Percentiles rank a stretch among this genome's conserved stretches.
Evolutionary conservation across 1,140 invertebrate species (phyloP).

Genomic region (Adelges cooleyi): DNA sequence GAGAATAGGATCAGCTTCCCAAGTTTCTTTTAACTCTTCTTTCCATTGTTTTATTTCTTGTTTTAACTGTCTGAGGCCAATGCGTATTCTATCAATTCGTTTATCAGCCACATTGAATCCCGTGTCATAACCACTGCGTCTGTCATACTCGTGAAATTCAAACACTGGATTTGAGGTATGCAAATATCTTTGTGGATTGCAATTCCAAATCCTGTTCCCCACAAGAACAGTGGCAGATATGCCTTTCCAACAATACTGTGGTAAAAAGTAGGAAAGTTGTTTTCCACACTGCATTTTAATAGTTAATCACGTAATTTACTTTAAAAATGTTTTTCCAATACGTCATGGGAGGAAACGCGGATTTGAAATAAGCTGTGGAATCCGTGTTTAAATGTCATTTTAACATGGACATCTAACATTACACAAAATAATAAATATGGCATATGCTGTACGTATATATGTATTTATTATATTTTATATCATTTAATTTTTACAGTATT

Average conservation of each 20-base stretch:
- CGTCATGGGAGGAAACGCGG: no score
- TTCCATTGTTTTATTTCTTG: slow-evolving; percentile 52
- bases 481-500: no score
- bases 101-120: neutral
- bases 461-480: no score
- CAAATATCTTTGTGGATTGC: neutral
- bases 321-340: no score
- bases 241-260: neutral
- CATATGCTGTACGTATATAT: no score
- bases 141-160: slow-evolving; percentile 4
- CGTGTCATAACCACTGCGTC: slow-evolving; percentile 1
- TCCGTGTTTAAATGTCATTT: no score
- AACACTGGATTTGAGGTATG: neutral
- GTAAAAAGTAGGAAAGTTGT: no score
- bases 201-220: neutral
- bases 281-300: no score
- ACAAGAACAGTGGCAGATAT: neutral
- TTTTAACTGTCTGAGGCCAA: slow-evolving; percentile 51
- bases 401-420: no score
- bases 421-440: no score
- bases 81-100: neutral
- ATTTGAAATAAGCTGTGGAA: no score
- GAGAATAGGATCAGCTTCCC: slow-evolving; percentile 48
- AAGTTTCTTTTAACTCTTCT: slow-evolving; percentile 54
- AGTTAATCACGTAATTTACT: no score